Base-by-base conservation (phyloP, 2,888 invertebrate genomes). In the Eilema caniola region DNA sequence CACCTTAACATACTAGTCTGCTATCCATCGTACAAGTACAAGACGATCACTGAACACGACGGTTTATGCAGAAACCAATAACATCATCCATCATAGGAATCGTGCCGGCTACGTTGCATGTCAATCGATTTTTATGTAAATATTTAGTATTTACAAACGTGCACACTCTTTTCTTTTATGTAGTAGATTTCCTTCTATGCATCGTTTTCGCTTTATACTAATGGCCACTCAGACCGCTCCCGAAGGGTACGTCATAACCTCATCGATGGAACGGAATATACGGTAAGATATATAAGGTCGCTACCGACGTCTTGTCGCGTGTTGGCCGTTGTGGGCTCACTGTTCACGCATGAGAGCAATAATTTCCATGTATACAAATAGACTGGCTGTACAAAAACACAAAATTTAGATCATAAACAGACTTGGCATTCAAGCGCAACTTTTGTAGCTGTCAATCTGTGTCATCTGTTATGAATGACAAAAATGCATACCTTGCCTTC, bases 291-390 rank as follows among this genome's bases (percentile, higher is more conserved):
- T 69, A 28, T 23, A 10, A 62, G 37, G 28, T 66, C 56, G 67
- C 53, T 64, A 71, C 66, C 20, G 33, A 57, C 16, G 56, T 16
- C 14, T 16, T 25, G 67, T 31, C 66, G 31, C 64, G 82, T 82
- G 82, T 80, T 63, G 57, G 70, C 74, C 76, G 79, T 90, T 92
- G 93, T 92, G 93, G 92, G 91, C 90, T 92, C 93, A 90, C 83
- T 90, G 93, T 92, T 92, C 86, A 75, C 76, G 77, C 66, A 69
- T 62, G 65, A 57, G 20, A 61, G 31, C 53, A 53, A 53, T 53
- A 1, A 53, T 20, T 53, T n/a, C 53, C 20, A n/a, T 53, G 53
- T 47, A 47, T 53, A 53, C n/a, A n/a, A 53, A 20, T 8, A n/a
- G 53, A 10, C n/a, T 53, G n/a, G 10, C 53, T 53, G 53, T 53